Percentiles rank a stretch among this genome's conserved stretches.
phyloP scores from a whole-genome alignment of 2,888 invertebrate species.

The Ectropis crepuscularia region DNA sequence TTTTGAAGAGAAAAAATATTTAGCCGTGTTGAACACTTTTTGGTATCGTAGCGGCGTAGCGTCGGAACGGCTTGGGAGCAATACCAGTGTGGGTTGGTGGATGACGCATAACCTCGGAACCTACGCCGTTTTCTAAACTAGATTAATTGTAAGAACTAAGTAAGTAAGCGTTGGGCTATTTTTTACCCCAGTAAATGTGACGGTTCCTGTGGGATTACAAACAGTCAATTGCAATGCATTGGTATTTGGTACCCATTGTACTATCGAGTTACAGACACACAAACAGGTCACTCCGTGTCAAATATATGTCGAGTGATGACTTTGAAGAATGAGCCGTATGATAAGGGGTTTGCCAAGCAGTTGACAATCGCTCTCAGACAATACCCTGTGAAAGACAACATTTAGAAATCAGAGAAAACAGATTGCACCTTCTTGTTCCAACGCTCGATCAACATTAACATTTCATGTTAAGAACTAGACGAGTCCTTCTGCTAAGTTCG shows the following conservation, averaged over 20 bases:
- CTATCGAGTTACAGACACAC: background rate
- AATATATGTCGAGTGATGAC: conserved; percentile 32
- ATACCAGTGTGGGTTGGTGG: background rate
- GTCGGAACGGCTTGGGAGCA: no score
- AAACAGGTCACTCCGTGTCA: conserved; percentile 1
- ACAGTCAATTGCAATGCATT: background rate
- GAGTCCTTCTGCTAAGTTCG: no score
- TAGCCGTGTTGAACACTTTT: background rate
- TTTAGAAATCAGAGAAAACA: conserved; percentile 22
- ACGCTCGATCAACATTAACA: background rate
- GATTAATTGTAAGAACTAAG: no score
- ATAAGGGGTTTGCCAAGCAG: conserved; percentile 59
- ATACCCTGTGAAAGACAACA: conserved; percentile 17
- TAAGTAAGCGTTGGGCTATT: background rate
- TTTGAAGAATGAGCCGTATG: conserved; percentile 14
- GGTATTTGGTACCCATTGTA: background rate
- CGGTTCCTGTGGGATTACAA: background rate
- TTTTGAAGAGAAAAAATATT: background rate
- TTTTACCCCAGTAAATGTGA: background rate
- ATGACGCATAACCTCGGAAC: background rate
- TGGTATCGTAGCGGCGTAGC: no score
- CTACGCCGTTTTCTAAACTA: no score
- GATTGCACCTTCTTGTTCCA: conserved; percentile 4
- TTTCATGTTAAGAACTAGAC: background rate
- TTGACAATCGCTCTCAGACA: conserved; percentile 50